Evolutionary conservation across 2,113 vertebrate species (phyloP).

Genomic region (Xenus cinereus): DNA sequence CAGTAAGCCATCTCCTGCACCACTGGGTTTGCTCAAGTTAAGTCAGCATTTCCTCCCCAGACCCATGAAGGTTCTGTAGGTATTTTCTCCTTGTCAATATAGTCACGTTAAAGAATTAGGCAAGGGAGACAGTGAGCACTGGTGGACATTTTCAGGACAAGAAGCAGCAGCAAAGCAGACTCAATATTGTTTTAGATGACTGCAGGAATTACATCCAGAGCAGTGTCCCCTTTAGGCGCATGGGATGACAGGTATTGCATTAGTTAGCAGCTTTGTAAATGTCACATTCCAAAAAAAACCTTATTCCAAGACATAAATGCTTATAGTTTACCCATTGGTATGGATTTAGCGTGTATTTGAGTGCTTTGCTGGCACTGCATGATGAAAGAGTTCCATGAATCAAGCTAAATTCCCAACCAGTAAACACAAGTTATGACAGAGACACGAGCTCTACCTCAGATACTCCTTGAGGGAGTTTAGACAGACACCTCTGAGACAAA

Average conservation of each 20-base stretch:
- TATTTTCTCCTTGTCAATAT: neutral
- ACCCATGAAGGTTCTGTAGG: neutral
- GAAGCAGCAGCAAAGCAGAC: neutral
- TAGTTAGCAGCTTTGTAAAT: neutral
- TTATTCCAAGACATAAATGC: neutral
- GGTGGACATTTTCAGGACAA: neutral
- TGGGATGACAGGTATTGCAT: neutral
- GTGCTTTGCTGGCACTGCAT: neutral
- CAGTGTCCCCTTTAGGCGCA: neutral
- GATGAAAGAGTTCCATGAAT: neutral
- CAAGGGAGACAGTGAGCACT: rapidly evolving
- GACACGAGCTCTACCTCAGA: neutral
- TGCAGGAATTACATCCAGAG: neutral
- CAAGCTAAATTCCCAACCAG: neutral
- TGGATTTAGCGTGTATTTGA: neutral
- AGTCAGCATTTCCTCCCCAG: neutral
- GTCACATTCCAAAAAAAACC: neutral
- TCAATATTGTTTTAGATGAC: neutral
- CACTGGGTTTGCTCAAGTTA: neutral
- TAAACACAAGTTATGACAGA: neutral
- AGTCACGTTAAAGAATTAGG: neutral
- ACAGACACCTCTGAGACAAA: neutral
- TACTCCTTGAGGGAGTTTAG: neutral
- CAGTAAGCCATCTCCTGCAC: neutral
- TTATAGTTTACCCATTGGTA: neutral